These are phyloP conservation scores for Thermophis baileyi DNA, from an alignment of 2,113 vertebrate genomes.

Conservation along the genomic window DNA sequence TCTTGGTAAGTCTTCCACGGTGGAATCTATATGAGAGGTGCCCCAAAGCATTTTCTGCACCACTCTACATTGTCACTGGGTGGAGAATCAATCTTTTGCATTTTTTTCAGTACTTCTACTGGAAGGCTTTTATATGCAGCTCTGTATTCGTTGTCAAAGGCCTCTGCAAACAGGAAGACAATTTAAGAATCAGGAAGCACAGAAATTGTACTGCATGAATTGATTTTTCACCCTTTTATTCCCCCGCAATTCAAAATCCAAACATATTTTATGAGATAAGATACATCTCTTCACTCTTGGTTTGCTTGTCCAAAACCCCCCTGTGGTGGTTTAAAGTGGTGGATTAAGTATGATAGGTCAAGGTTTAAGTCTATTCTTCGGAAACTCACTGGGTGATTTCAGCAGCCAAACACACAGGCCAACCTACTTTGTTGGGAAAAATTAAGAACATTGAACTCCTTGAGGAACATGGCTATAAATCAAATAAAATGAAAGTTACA, in stretches of 20 bases:
- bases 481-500: background rate
- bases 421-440: background rate
- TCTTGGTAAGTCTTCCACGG: background rate
- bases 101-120: constrained; percentile 76
- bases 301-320: background rate
- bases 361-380: background rate
- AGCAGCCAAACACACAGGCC: background rate
- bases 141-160: constrained; percentile 91
- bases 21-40: constrained; percentile 81
- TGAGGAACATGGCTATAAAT: background rate
- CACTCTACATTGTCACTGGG: constrained; percentile 80
- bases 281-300: background rate
- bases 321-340: background rate
- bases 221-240: background rate
- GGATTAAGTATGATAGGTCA: background rate
- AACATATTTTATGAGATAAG: background rate
- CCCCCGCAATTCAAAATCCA: background rate
- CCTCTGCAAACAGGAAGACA: constrained; percentile 76
- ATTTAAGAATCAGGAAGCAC: background rate
- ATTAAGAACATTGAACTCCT: background rate
- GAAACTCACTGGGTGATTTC: background rate
- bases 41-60: constrained; percentile 89
- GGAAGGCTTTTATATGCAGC: constrained; percentile 79
- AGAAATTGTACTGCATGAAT: background rate
- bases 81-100: constrained; percentile 82